Evolutionary conservation across 35 echinoderm and acorn worm species (phyloP).

Genomic region (Ptychodera flava): DNA sequence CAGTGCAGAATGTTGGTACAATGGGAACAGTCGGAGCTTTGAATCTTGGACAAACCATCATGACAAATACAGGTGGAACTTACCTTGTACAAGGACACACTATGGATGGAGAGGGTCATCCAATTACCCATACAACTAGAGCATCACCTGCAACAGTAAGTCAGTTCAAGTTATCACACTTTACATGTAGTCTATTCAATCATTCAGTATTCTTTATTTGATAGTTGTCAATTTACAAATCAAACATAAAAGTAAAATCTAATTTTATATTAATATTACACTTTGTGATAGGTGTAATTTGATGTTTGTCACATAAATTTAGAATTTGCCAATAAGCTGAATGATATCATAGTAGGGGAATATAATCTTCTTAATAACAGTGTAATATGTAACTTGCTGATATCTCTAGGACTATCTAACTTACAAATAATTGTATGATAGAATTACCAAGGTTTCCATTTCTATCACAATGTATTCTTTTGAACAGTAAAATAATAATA

Average conservation of each 20-base stretch:
- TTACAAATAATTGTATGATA: too few species aligned
- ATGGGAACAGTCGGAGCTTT: constrained; percentile 43
- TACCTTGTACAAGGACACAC: constrained; percentile 82
- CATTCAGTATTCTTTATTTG: neutral
- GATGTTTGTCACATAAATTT: neutral
- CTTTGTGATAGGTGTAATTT: neutral
- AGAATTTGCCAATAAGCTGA: neutral
- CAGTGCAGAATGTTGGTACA: constrained; percentile 79
- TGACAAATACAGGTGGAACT: constrained; percentile 69
- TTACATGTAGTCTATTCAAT: neutral
- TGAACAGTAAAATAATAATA: too few species aligned
- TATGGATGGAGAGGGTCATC: constrained; percentile 76
- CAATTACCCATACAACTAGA: constrained; percentile 88
- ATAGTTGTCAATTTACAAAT: neutral
- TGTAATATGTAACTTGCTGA: too few species aligned
- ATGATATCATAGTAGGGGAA: too few species aligned
- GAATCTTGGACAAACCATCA: constrained; percentile 47
- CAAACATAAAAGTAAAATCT: neutral
- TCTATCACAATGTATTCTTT: too few species aligned
- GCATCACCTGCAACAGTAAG: constrained; percentile 99
- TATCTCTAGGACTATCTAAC: too few species aligned
- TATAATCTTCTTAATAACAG: too few species aligned
- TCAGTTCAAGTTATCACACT: neutral
- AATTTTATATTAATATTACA: constrained; percentile 7
- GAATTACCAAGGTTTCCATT: too few species aligned